phyloP scores from a whole-genome alignment of 2,113 vertebrate genomes.

The Grammomys surdaster region DNA sequence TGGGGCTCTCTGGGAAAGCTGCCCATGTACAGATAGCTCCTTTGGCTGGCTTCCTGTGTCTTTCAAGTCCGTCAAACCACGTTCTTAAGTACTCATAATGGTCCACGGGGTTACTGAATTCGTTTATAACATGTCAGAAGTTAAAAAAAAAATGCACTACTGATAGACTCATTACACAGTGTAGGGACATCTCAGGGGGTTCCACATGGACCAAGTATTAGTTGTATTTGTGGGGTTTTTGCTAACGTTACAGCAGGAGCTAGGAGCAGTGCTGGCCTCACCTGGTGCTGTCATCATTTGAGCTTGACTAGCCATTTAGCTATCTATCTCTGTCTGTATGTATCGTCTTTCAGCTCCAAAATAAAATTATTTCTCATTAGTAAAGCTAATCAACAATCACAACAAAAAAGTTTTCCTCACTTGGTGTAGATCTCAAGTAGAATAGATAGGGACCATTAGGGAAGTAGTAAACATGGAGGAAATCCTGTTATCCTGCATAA shows the following conservation, averaged over 20 bases:
- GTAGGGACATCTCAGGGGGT: conserved; percentile 25
- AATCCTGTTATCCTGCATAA: background rate
- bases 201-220: conserved; percentile 14
- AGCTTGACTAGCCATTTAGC: background rate
- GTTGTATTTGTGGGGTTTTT: conserved; percentile 19
- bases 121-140: conserved; percentile 68
- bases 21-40: conserved; percentile 66
- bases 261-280: background rate
- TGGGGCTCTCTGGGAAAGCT: conserved; percentile 68
- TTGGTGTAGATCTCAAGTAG: background rate
- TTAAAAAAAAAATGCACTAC: conserved; percentile 48
- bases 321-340: background rate
- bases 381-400: background rate
- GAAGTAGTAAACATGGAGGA: background rate
- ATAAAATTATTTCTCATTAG: background rate
- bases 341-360: conserved; percentile 6
- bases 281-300: background rate
- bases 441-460: background rate
- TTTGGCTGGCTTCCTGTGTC: conserved; percentile 59
- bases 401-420: background rate
- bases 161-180: conserved; percentile 43
- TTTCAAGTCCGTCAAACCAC: conserved; percentile 58
- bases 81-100: conserved; percentile 66
- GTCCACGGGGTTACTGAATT: conserved; percentile 58
- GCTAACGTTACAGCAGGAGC: background rate